Evolutionary conservation across 2,113 vertebrate genomes (phyloP).

Genomic region (Patagioenas fasciata): DNA sequence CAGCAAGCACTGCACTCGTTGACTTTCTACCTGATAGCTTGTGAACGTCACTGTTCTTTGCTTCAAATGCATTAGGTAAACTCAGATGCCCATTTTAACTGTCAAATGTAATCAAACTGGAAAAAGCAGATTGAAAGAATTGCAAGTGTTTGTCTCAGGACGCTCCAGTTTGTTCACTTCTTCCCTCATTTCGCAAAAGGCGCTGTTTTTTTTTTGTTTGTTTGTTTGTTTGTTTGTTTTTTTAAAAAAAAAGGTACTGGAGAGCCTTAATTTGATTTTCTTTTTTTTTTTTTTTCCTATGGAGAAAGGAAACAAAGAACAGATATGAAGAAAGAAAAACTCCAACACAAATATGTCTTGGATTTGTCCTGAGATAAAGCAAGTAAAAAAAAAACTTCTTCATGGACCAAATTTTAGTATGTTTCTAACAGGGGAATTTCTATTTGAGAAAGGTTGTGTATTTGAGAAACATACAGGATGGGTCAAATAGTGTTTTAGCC

Average conservation of each 20-base stretch:
- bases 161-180: neutral
- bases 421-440: neutral
- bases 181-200: neutral
- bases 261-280: neutral
- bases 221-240: no score
- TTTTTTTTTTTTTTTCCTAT: neutral
- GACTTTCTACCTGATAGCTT: neutral
- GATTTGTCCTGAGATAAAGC: neutral
- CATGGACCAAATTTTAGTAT: neutral
- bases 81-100: neutral
- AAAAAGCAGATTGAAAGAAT: neutral
- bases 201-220: no score
- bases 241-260: neutral
- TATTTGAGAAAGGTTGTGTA: neutral
- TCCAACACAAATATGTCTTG: neutral
- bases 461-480: neutral
- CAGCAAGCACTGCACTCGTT: fast-evolving
- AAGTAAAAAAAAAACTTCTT: neutral
- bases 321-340: neutral
- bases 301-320: neutral
- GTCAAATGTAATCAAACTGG: neutral
- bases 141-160: neutral
- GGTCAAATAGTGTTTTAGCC: neutral
- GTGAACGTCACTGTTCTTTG: neutral
- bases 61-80: neutral